phyloP scores from a whole-genome alignment of 2,113 vertebrate genomes.

The Holacanthus passer region DNA sequence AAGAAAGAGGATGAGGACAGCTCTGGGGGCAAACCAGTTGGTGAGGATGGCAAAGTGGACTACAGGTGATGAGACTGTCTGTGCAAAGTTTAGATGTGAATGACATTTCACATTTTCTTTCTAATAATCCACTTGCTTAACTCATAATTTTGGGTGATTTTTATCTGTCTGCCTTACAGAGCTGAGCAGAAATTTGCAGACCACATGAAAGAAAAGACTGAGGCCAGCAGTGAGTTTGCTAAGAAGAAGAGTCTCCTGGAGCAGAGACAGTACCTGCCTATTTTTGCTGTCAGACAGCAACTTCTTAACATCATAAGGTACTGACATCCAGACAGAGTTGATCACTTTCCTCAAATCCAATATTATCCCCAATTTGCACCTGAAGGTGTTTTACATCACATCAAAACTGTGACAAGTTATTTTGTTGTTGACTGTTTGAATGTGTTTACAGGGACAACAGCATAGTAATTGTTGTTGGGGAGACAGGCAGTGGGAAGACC shows the following conservation, averaged over 20 bases:
- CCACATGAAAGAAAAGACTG: slow-evolving; percentile 96
- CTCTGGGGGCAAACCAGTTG: slow-evolving; percentile 82
- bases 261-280: slow-evolving; percentile 97
- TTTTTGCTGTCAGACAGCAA: slow-evolving; percentile 97
- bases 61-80: slow-evolving; percentile 87
- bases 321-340: not conserved
- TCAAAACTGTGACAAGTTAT: not conserved
- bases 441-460: slow-evolving; percentile 91
- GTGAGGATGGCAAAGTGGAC: slow-evolving; percentile 96
- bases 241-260: slow-evolving; percentile 96
- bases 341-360: not conserved
- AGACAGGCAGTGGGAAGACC: slow-evolving; percentile 98
- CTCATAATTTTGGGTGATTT: not conserved
- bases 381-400: not conserved
- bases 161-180: slow-evolving; percentile 76
- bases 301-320: slow-evolving; percentile 97
- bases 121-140: not conserved
- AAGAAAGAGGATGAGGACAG: slow-evolving; percentile 89
- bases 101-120: not conserved
- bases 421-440: not conserved
- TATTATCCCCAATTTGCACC: not conserved
- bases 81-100: not conserved
- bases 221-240: slow-evolving; percentile 97
- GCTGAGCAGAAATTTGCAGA: slow-evolving; percentile 98
- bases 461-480: slow-evolving; percentile 98